Conservation (phyloP, 2,113 vertebrate genomes). For the Danionella cerebrum region DNA sequence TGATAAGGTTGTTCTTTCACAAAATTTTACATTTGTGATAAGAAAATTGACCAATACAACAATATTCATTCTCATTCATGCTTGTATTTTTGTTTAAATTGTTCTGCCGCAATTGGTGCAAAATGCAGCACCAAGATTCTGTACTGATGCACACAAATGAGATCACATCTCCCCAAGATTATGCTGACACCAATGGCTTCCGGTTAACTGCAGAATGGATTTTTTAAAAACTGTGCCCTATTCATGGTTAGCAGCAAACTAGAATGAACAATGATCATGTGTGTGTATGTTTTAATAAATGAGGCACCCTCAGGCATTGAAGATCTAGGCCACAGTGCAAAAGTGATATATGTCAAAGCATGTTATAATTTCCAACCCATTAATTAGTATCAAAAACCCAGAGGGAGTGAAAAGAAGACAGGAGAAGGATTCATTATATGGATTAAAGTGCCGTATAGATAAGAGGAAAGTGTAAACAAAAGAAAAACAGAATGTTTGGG, state of each 20-base stretch:
- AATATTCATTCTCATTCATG: too few relatives aligned
- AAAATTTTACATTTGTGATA: too few relatives aligned
- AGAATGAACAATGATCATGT: slow-evolving; percentile 8
- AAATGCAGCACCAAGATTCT: too few relatives aligned
- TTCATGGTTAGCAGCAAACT: slow-evolving; percentile 11
- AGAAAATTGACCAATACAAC: too few relatives aligned
- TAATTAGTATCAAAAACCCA: slow-evolving; percentile 28
- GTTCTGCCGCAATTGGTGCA: too few relatives aligned
- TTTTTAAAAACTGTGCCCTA: slow-evolving; percentile 12
- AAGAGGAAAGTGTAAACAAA: not conserved
- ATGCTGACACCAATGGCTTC: too few relatives aligned
- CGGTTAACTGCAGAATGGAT: not conserved
- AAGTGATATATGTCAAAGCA: slow-evolving; percentile 26
- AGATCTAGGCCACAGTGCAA: slow-evolving; percentile 14
- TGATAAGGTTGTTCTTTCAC: too few relatives aligned
- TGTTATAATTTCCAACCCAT: slow-evolving; percentile 32
- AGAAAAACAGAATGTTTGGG: not conserved
- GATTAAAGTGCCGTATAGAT: not conserved
- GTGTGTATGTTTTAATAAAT: not conserved
- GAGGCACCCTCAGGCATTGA: slow-evolving; percentile 21
- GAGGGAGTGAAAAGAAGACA: slow-evolving; percentile 7
- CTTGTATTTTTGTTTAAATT: too few relatives aligned
- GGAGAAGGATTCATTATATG: not conserved
- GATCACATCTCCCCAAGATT: too few relatives aligned
- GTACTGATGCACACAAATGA: too few relatives aligned